phyloP scores from a whole-genome alignment of 2,113 vertebrate genomes.

The human region DNA sequence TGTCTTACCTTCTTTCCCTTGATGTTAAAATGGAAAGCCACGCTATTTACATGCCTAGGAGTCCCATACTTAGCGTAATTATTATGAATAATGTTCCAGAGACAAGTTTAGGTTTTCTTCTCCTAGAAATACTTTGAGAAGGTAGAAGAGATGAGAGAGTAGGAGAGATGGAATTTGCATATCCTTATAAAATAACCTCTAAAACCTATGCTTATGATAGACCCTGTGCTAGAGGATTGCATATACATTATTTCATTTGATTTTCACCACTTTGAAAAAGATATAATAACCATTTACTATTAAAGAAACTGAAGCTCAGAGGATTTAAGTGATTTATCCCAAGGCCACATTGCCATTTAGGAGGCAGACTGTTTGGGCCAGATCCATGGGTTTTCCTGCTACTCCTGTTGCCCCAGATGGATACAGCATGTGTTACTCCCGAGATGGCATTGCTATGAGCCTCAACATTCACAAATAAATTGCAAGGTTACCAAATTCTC shows the following conservation, averaged over 20 bases:
- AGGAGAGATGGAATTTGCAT: neutral
- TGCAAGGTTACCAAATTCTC: neutral
- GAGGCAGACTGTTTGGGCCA: neutral
- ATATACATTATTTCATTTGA: neutral
- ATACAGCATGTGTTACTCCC: neutral
- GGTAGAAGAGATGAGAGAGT: neutral
- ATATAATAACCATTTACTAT: neutral
- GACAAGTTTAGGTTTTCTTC: neutral
- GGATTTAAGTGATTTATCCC: conserved; percentile 4
- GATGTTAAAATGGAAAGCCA: neutral
- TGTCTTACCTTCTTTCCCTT: neutral
- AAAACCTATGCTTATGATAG: neutral
- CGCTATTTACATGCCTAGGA: neutral
- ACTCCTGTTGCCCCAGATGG: conserved; percentile 4
- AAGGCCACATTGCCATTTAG: neutral
- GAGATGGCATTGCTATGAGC: neutral
- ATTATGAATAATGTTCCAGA: neutral
- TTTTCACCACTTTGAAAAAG: conserved; percentile 35
- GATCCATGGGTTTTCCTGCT: neutral
- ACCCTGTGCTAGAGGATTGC: neutral
- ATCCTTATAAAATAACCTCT: neutral
- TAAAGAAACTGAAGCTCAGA: conserved; percentile 24
- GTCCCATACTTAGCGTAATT: neutral
- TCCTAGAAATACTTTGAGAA: neutral
- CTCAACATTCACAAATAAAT: neutral